Evolutionary conservation across 2,113 vertebrate species (phyloP).

Genomic region (Phalacrocorax brasilianus): DNA sequence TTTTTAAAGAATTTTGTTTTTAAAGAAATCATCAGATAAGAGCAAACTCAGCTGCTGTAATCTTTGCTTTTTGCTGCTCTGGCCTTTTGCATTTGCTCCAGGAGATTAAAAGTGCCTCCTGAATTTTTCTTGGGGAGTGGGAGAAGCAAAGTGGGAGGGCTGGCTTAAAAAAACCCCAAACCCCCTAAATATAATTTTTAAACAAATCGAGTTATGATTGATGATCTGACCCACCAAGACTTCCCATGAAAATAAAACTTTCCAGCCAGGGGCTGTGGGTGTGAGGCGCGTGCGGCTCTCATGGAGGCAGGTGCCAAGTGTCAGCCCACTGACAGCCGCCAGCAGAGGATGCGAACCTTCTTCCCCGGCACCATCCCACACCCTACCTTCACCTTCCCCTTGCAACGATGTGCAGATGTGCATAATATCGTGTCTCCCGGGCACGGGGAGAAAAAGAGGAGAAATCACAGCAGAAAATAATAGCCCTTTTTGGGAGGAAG

Average conservation of each 20-base stretch:
- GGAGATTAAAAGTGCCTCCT: background rate
- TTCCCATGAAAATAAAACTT: background rate
- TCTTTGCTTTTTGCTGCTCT: background rate
- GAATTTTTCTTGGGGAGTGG: background rate
- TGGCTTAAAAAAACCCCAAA: background rate
- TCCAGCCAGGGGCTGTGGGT: rapidly evolving
- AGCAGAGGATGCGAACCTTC: background rate
- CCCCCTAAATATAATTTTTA: background rate
- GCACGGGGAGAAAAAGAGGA: background rate
- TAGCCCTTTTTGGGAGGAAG: background rate
- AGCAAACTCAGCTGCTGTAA: background rate
- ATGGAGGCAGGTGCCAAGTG: background rate
- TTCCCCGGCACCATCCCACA: rapidly evolving
- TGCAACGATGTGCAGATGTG: background rate
- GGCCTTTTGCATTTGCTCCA: background rate
- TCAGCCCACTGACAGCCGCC: rapidly evolving
- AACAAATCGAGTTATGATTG: background rate
- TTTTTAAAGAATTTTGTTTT: background rate
- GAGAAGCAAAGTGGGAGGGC: background rate
- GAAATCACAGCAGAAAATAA: background rate
- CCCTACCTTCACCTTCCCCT: background rate
- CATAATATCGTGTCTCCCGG: background rate
- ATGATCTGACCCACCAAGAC: background rate
- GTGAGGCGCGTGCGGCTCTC: rapidly evolving
- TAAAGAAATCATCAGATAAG: background rate